Evolutionary conservation across 2,888 invertebrate species (phyloP), one percentile per base, ranked within the genome.

Genomic region (Chesias legatella): DNA sequence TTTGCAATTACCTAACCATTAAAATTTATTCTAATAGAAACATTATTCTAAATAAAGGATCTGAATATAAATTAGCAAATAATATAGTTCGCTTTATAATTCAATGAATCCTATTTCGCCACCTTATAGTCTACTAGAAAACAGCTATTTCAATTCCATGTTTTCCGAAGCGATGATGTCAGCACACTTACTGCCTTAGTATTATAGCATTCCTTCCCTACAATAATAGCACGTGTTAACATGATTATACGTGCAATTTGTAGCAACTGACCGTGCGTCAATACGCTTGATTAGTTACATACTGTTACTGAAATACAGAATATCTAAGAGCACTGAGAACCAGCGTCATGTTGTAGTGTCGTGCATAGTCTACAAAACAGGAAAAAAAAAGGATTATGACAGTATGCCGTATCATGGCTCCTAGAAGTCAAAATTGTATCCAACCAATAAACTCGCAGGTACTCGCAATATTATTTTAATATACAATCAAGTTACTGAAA

Each of bases 171-270:
- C 55, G 56, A 59, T 71, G 76, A 77, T 75, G 78, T 73, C 67
- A 74, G 75, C 51, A 45, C 67, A 54, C 76, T 51, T 67, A 54
- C 76, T 51, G 68, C 80, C 82, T 84, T 83, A 83, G 71, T 55
- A 52, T 45, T 47, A 40, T 58, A 61, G 61, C 75, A 79, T 79
- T 77, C 78, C 63, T 65, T 60, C 59, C 48, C 50, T 47, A 48
- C 34, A 38, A 39, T 48, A 29, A 46, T 56, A 55, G 66, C 67
- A 73, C 76, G 69, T 78, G 76, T 71, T 59, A 70, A 65, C 62
- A 65, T 64, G 57, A 64, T 63, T 67, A 65, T 65, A 64, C 58
- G 36, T 33, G 36, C 45, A 45, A 67, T 62, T 67, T 55, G 56
- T 49, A 61, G 63, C 65, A 69, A 75, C 73, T 64, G 66, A 67